Evolutionary conservation across 1,140 invertebrate genomes (phyloP), one percentile per base, ranked within the genome.

Genomic region (Drosophila malerkotliana): DNA sequence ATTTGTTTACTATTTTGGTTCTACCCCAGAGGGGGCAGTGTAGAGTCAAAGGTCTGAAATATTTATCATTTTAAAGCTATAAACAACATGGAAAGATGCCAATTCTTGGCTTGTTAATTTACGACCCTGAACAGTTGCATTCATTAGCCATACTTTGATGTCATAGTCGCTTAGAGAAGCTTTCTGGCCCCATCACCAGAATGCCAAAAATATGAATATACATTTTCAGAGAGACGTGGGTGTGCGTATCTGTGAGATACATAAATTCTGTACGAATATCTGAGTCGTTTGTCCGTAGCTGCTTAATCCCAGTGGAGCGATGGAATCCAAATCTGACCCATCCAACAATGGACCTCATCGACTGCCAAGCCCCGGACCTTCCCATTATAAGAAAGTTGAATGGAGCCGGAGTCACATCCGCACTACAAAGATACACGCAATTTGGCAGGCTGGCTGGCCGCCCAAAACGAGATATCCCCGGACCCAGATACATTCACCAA

Each of bases 341-440:
- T 61, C 32, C 5, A 10, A 64, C 30, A 60, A 30, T 41, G 59
- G 32, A 26, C 58, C 59, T 18, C 37, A 45, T 52, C 47, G 37
- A 41, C 41, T 18, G 49, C 44, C 21, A 28, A 39, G 21, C 32
- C 51, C 24, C 1, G 45, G 21, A 59, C 62, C 60, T 37, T 57
- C 41, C 39, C 47, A 55, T 67, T 63, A 66, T 66, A 57, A 76
- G 72, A 62, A 73, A 85, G 62, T 73, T 72, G 73, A 85, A 85
- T 80, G 72, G 51, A 66, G 72, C 62, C 77, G 84, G 74, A 61
- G 58, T 81, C 74, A 67, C 69, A 85, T 74, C 49, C 72, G 59
- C 68, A 68, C 45, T 26, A 41, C 55, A 51, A 34, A 79, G 52
- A 79, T 68, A 74, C 63, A 77, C 49, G 62, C 67, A 75, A 54